These are phyloP conservation scores for Crenichthys baileyi DNA, from an alignment of 2,797 vertebrate species.

Conservation along the genomic window DNA sequence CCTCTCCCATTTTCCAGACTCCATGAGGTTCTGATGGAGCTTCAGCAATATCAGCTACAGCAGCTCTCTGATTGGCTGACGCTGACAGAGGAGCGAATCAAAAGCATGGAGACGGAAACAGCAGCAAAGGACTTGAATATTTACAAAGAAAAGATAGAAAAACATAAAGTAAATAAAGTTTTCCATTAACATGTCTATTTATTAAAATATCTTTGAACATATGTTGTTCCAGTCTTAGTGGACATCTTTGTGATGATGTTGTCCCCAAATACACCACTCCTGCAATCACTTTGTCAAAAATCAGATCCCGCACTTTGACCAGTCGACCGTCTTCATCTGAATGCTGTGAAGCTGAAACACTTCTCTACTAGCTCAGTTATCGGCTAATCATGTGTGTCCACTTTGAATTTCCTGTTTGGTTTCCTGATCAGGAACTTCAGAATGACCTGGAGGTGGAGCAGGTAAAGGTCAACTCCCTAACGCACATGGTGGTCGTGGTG, in stretches of 20 bases:
- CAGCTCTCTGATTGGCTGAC: conserved; percentile 95
- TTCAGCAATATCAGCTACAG: conserved; percentile 94
- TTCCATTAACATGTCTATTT: background rate
- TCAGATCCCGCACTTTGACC: background rate
- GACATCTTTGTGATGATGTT: background rate
- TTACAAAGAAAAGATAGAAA: conserved; percentile 88
- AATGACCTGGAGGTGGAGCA: conserved; percentile 94
- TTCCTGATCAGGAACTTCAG: conserved; percentile 85
- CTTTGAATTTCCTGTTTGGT: conserved; percentile 22
- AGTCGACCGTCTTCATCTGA: conserved; percentile 12
- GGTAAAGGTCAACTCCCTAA: conserved; percentile 97
- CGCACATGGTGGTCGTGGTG: conserved; percentile 98
- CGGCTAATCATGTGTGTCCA: conserved; percentile 27
- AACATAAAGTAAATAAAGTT: conserved; percentile 88
- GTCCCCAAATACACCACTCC: conserved; percentile 10
- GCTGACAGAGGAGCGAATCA: conserved; percentile 90
- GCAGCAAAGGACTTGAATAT: conserved; percentile 80
- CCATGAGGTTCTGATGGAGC: conserved; percentile 95
- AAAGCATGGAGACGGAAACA: conserved; percentile 86
- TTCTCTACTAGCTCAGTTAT: conserved; percentile 36
- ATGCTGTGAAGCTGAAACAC: background rate
- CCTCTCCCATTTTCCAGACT: conserved; percentile 77
- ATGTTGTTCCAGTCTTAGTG: background rate
- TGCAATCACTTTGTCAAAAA: background rate
- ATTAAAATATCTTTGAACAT: background rate